Conservation (phyloP, 1,140 invertebrate species). For the Hestina assimilis region DNA sequence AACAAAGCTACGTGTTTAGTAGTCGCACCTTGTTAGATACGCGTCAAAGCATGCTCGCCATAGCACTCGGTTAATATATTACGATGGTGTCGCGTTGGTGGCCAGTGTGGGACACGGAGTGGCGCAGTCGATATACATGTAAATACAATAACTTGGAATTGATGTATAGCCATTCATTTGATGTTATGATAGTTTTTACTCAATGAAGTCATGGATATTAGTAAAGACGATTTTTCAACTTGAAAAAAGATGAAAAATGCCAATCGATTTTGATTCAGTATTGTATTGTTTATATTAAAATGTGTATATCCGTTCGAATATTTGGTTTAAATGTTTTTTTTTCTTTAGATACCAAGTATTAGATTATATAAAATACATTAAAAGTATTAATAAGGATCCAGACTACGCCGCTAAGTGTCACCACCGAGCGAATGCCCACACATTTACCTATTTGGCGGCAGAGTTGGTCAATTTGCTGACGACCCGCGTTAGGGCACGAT, state of each 20-base stretch:
- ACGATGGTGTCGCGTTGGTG: constrained; percentile 24
- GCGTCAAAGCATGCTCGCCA: constrained; percentile 64
- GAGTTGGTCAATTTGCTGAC: constrained; percentile 97
- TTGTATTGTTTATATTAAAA: too few species aligned
- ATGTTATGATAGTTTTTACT: too few species aligned
- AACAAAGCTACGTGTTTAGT: constrained; percentile 12
- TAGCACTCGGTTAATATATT: constrained; percentile 62
- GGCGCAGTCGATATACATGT: constrained; percentile 20
- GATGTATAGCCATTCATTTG: neutral
- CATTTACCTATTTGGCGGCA: constrained; percentile 86
- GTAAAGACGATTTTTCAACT: too few species aligned
- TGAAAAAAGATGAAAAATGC: too few species aligned
- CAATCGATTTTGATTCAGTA: too few species aligned
- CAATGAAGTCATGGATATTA: too few species aligned
- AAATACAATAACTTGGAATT: neutral
- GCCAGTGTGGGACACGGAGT: constrained; percentile 25
- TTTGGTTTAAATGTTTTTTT: too few species aligned
- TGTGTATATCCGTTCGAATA: too few species aligned
- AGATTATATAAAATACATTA: too few species aligned
- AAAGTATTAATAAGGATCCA: too few species aligned
- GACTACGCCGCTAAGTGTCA: constrained; percentile 41
- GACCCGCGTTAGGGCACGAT: constrained; percentile 95
- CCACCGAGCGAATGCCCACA: constrained; percentile 46
- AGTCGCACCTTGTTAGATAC: constrained; percentile 48
- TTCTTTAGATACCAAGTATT: too few species aligned